Evolutionary conservation across 2,888 invertebrate species (phyloP).

Genomic region (Dryomyza anilis): DNA sequence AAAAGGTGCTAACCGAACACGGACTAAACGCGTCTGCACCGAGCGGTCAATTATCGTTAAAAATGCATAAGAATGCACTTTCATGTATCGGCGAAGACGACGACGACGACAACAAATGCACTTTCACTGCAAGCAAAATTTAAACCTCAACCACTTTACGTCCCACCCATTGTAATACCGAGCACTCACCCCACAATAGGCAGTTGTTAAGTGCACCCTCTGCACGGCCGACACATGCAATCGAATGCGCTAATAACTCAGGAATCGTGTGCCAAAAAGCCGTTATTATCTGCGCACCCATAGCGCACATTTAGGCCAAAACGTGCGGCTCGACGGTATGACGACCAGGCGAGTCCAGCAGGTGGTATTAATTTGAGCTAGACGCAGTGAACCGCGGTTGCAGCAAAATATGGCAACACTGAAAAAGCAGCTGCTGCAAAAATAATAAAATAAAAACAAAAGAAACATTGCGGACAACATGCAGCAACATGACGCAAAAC

Average conservation of each 20-base stretch:
- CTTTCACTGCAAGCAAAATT: no score
- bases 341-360: not conserved
- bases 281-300: slow-evolving; percentile 40
- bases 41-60: slow-evolving; percentile 20
- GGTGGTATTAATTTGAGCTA: not conserved
- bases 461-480: no score
- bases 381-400: not conserved
- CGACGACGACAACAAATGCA: slow-evolving; percentile 10
- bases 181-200: not conserved
- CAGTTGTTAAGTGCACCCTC: slow-evolving; percentile 5
- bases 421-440: not conserved
- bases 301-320: slow-evolving; percentile 5
- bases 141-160: no score
- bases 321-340: not conserved
- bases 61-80: slow-evolving; percentile 19
- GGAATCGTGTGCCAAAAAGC: slow-evolving; percentile 43
- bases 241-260: slow-evolving; percentile 37
- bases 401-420: not conserved
- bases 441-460: no score
- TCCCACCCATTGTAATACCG: no score
- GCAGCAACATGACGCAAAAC: not conserved
- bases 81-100: not conserved
- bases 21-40: slow-evolving; percentile 4
- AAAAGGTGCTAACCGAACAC: not conserved
- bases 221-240: not conserved